Evolutionary conservation across 92 coral and sea anemone genomes (phyloP).

Genomic region (Phymanthus crucifer): DNA sequence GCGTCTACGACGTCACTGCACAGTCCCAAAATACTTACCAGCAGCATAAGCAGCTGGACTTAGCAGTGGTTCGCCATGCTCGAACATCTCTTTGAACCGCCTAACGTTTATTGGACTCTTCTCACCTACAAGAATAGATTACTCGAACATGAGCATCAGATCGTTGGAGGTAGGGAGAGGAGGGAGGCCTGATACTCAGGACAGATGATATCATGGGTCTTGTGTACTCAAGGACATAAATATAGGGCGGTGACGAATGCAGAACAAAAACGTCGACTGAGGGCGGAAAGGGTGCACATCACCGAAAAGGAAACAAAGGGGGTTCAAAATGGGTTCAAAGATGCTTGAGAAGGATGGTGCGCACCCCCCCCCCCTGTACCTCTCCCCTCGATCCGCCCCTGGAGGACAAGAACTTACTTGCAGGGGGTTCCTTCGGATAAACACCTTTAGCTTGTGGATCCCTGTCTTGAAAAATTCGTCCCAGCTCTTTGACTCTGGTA

Average conservation of each 20-base stretch:
- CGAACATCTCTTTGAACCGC: conserved; percentile 36
- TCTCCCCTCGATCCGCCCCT: too few relatives aligned
- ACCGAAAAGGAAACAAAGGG: neutral
- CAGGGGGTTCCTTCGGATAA: neutral
- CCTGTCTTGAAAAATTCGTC: conserved; percentile 17
- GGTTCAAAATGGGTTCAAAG: too few relatives aligned
- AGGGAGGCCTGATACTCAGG: too few relatives aligned
- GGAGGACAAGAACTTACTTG: neutral
- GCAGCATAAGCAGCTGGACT: conserved; percentile 35
- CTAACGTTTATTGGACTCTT: conserved; percentile 40
- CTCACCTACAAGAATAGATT: conserved; percentile 19
- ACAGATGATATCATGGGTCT: neutral
- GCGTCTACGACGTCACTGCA: neutral
- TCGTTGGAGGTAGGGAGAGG: too few relatives aligned
- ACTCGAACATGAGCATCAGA: too few relatives aligned
- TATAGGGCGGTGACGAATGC: neutral
- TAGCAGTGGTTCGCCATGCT: conserved; percentile 41
- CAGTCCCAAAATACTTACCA: conserved; percentile 15
- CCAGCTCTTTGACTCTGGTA: conserved; percentile 31
- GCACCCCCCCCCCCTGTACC: too few relatives aligned
- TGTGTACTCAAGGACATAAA: neutral
- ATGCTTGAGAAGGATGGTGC: too few relatives aligned
- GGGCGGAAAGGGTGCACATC: too few relatives aligned
- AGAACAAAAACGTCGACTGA: too few relatives aligned
- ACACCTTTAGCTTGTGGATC: conserved; percentile 9